Evolutionary conservation across 2,797 vertebrate species (phyloP).

Genomic region (Gobionotothen gibberifrons): DNA sequence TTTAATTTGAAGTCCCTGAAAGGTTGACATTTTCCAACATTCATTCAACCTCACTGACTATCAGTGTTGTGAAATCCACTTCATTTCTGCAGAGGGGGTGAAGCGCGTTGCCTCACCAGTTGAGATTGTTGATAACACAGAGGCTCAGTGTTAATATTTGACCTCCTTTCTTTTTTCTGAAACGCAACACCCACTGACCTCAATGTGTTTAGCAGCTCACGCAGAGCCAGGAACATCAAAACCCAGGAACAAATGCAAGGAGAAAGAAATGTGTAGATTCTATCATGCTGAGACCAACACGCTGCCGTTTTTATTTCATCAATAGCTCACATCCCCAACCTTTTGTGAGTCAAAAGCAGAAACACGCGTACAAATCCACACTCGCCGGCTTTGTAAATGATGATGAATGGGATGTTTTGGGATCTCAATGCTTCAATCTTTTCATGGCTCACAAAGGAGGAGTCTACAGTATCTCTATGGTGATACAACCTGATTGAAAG

Average conservation of each 20-base stretch:
- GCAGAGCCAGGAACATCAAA: constrained; percentile 48
- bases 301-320: constrained; percentile 31
- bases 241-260: constrained; percentile 36
- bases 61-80: constrained; percentile 21
- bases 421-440: constrained; percentile 49
- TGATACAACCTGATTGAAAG: constrained; percentile 73
- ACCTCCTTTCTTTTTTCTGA: constrained; percentile 67
- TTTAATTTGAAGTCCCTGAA: constrained; percentile 12
- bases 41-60: constrained; percentile 25
- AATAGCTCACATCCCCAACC: constrained; percentile 56
- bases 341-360: constrained; percentile 37
- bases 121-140: constrained; percentile 59
- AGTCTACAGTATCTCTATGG: constrained; percentile 72
- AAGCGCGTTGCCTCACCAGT: constrained; percentile 35
- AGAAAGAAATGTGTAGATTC: constrained; percentile 32
- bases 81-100: constrained; percentile 27
- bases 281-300: constrained; percentile 46
- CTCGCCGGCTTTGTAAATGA: constrained; percentile 51
- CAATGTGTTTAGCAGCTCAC: constrained; percentile 65
- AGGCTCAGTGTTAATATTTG: constrained; percentile 73
- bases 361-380: constrained; percentile 40
- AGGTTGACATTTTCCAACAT: constrained; percentile 27
- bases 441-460: constrained; percentile 65
- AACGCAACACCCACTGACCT: constrained; percentile 71
- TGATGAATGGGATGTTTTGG: constrained; percentile 52